Base-by-base conservation (phyloP, 1,140 invertebrate species). In the Berghia stephanieae region DNA sequence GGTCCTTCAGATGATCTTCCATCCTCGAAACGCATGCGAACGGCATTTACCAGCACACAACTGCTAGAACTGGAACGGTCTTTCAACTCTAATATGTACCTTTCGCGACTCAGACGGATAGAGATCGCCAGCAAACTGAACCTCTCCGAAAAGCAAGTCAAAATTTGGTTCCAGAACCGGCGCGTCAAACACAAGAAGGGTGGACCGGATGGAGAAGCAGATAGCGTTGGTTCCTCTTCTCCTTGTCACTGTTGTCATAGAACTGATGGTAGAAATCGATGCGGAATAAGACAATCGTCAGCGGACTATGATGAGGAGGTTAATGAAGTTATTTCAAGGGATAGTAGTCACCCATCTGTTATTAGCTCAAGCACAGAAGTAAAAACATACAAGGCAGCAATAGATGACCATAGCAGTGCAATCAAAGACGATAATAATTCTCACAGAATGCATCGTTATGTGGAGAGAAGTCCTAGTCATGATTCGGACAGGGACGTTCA, bases 61-160 rank as follows among this genome's bases (percentile, higher is more conserved):
- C 88, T 92, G 6, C 82, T 92, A 36, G 90, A 92, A 80, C 86
- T 92, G 36, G 92, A 92, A 81, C 78, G 91, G 71, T 91, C 92
- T 81, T 92, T 92, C 79, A 83, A 88, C 6, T 81, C 89, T 67
- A 92, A 91, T 73, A 92, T 92, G 91, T 92, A 92, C 82, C 86
- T 92, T 36, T 92, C 91, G 2, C 81, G 92, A 6, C 83, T 92
- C 3, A 83, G 92, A 57, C 82, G 92, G 18, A 92, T 92, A 67
- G 92, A 92, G 85, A 92, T 92, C 40, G 92, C 92, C 34, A 91
- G 90, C 4, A 91, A 90, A 79, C 84, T 92, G 4, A 92, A 94
- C 34, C 88, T 98, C 0, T 96, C 95, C 0, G 96, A 98, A 89
- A 98, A 98, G 87, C 96, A 97, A 90, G 95, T 97, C 52, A 97